A percentile compares a stretch with the other conserved stretches of the same genome.
Evolutionary conservation across 2,797 vertebrate genomes (phyloP).

Genomic region (Cirrhinus molitorella): DNA sequence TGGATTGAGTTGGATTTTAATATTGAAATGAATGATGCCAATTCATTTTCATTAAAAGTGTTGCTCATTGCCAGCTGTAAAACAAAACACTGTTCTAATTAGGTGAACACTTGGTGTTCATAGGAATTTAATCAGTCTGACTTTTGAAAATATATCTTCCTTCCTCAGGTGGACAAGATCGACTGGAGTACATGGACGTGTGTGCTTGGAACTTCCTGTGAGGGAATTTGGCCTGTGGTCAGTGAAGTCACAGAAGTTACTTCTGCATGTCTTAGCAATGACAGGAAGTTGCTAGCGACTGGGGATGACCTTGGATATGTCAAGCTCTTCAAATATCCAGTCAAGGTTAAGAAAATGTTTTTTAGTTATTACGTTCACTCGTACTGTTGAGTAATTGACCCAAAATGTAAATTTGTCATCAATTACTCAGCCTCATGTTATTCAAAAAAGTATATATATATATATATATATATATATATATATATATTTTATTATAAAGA

Average conservation of each 20-base stretch:
- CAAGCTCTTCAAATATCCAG: conserved; percentile 95
- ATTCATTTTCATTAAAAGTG: conserved; percentile 8
- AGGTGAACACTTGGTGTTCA: not conserved
- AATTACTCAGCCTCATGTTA: not conserved
- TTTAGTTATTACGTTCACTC: not conserved
- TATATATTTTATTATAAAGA: no score
- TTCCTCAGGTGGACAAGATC: conserved; percentile 92
- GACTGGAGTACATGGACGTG: conserved; percentile 97
- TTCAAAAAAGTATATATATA: not conserved
- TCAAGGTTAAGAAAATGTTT: conserved; percentile 83
- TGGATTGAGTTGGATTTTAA: conserved; percentile 20
- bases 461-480: no score
- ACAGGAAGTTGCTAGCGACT: conserved; percentile 91
- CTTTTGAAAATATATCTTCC: not conserved
- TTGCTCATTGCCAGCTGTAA: conserved; percentile 14
- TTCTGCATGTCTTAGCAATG: conserved; percentile 89
- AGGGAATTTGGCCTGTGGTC: conserved; percentile 95
- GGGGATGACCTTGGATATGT: conserved; percentile 98
- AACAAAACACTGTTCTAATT: not conserved
- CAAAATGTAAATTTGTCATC: not conserved
- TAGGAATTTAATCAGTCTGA: not conserved
- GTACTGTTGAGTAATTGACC: not conserved
- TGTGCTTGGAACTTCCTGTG: conserved; percentile 91
- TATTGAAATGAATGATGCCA: not conserved
- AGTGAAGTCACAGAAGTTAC: conserved; percentile 95